Conservation (phyloP, 2,113 vertebrate species). For the Morone chrysops region DNA sequence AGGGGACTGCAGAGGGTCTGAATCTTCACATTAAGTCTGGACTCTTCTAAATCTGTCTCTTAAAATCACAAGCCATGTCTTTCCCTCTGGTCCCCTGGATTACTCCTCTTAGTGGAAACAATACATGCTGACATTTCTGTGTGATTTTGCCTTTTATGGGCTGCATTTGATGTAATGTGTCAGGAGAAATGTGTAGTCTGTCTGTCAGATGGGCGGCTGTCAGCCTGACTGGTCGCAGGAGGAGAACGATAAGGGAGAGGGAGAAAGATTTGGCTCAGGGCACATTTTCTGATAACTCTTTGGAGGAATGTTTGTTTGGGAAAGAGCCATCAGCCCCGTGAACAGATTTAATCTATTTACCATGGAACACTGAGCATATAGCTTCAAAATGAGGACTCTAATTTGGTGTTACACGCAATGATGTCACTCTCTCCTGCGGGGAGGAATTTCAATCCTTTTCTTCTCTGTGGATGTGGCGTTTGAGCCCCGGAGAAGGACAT, state of each 20-base stretch:
- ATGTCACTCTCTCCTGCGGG: constrained; percentile 54
- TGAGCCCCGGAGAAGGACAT: not conserved
- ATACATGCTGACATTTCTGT: not conserved
- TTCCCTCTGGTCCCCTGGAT: not conserved
- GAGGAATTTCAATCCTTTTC: constrained; percentile 44
- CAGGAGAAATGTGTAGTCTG: constrained; percentile 31
- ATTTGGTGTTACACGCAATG: constrained; percentile 57
- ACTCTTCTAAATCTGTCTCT: not conserved
- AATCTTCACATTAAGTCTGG: not conserved
- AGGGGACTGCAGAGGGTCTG: constrained; percentile 6
- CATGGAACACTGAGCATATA: constrained; percentile 68
- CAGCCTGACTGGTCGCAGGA: constrained; percentile 7
- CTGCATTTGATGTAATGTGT: constrained; percentile 28
- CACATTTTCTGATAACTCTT: constrained; percentile 47
- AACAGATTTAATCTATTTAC: constrained; percentile 69
- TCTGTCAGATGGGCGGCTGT: constrained; percentile 20
- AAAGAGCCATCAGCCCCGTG: constrained; percentile 45
- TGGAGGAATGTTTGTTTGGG: constrained; percentile 74
- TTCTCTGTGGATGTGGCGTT: not conserved
- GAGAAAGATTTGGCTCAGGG: constrained; percentile 15
- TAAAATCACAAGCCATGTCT: not conserved
- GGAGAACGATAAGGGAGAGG: not conserved
- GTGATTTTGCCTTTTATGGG: constrained; percentile 9
- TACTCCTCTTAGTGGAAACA: not conserved
- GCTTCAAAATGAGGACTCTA: constrained; percentile 66